Evolutionary conservation across 2,888 invertebrate genomes (phyloP).

Genomic region (Caenorhabditis sp.): DNA sequence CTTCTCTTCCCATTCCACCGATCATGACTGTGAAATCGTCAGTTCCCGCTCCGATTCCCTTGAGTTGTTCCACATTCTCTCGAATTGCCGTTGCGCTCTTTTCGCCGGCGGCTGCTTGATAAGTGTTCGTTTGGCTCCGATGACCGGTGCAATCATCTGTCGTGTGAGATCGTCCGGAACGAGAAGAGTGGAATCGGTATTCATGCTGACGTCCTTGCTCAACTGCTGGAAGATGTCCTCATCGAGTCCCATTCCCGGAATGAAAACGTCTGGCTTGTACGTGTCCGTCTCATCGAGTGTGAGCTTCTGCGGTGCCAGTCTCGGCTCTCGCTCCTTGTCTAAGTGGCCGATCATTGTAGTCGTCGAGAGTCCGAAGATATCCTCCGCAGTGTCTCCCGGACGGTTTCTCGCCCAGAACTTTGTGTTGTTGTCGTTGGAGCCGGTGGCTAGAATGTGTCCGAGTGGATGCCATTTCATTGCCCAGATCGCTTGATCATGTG

Average conservation of each 20-base stretch:
- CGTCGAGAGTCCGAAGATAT: constrained; percentile 87
- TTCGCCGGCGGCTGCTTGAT: constrained; percentile 79
- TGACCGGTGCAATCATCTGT: constrained; percentile 40
- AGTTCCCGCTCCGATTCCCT: constrained; percentile 55
- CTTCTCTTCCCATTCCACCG: constrained; percentile 55
- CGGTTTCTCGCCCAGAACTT: constrained; percentile 99
- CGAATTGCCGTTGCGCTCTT: constrained; percentile 78
- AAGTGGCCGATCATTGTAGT: constrained; percentile 67
- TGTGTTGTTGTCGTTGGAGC: constrained; percentile 95
- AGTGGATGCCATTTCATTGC: constrained; percentile 99
- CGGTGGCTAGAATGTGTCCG: constrained; percentile 97
- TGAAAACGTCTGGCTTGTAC: constrained; percentile 16
- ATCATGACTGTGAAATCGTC: constrained; percentile 51
- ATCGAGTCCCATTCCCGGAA: constrained; percentile 97
- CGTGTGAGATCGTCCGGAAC: constrained; percentile 67
- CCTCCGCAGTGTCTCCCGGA: constrained; percentile 96
- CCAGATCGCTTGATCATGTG: constrained; percentile 94
- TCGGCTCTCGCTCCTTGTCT: constrained; percentile 67
- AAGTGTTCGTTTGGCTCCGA: constrained; percentile 71
- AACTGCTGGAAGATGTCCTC: constrained; percentile 86
- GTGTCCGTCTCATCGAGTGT: constrained; percentile 37
- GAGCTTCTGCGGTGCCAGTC: constrained; percentile 32
- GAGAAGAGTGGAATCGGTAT: constrained; percentile 41
- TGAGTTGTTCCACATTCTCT: constrained; percentile 77
- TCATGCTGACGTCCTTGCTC: constrained; percentile 16